These are phyloP conservation scores for Agriopis aurantiaria DNA, from an alignment of 2,888 invertebrate species.

Conservation along the genomic window DNA sequence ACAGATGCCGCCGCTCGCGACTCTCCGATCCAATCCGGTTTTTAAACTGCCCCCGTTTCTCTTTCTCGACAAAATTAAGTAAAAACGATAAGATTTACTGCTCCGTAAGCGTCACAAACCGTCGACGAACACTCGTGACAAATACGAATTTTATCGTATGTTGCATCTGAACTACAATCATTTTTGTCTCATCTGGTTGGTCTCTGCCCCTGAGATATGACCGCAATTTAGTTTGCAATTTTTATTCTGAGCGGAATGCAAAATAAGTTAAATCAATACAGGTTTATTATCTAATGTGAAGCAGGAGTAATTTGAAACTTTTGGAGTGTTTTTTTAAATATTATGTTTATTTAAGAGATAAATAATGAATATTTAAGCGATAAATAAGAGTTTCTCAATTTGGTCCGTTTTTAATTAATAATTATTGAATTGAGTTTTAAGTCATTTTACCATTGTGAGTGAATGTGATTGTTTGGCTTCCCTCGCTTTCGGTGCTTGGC, in stretches of 20 bases:
- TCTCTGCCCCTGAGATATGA: constrained; percentile 46
- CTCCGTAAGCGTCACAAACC: constrained; percentile 6
- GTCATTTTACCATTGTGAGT: too few relatives aligned
- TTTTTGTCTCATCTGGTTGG: constrained; percentile 8
- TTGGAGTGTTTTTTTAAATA: too few relatives aligned
- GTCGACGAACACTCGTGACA: constrained; percentile 44
- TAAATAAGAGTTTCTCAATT: too few relatives aligned
- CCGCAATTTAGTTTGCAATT: constrained; percentile 43
- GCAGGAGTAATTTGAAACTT: too few relatives aligned
- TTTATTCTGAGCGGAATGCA: not conserved
- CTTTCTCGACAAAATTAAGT: constrained; percentile 61
- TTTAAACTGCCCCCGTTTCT: constrained; percentile 63
- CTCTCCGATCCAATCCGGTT: constrained; percentile 62
- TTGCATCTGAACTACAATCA: constrained; percentile 41
- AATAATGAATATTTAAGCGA: too few relatives aligned
- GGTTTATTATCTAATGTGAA: not conserved
- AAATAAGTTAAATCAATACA: constrained; percentile 1
- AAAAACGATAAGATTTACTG: constrained; percentile 23
- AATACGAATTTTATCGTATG: constrained; percentile 57
- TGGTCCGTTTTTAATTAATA: too few relatives aligned
- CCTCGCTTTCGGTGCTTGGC: too few relatives aligned
- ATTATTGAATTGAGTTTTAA: too few relatives aligned
- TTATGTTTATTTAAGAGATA: too few relatives aligned
- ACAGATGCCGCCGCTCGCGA: constrained; percentile 61
- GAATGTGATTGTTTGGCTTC: too few relatives aligned